Conservation (phyloP, 1,140 invertebrate species). For the Olivierus martensii region DNA sequence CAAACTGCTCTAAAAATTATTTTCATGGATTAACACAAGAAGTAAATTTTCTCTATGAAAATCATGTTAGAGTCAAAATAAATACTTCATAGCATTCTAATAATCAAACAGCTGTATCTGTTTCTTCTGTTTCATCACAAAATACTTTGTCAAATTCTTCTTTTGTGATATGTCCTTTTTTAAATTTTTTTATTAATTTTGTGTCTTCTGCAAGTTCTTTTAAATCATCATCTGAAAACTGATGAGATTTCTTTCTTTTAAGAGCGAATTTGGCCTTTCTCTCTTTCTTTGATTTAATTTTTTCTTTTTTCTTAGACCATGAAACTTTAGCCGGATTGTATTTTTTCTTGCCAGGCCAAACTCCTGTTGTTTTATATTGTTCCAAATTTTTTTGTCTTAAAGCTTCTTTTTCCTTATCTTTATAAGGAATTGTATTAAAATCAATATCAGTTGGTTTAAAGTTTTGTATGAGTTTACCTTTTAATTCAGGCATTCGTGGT, state of each 20-base stretch:
- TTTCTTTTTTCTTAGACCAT: conserved; percentile 35
- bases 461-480: conserved; percentile 45
- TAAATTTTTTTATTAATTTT: conserved; percentile 71
- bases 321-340: not conserved
- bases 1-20: too few relatives aligned
- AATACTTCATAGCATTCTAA: too few relatives aligned
- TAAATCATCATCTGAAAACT: conserved; percentile 57
- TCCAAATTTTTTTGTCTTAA: conserved; percentile 54
- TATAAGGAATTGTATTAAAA: conserved; percentile 54
- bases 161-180: conserved; percentile 42
- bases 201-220: conserved; percentile 69
- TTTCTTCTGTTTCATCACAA: too few relatives aligned
- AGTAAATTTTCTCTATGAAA: too few relatives aligned
- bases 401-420: conserved; percentile 60
- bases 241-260: conserved; percentile 28
- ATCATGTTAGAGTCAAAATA: too few relatives aligned
- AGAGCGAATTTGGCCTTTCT: conserved; percentile 27
- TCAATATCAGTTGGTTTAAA: conserved; percentile 55
- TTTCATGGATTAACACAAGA: too few relatives aligned
- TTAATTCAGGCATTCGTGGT: conserved; percentile 90
- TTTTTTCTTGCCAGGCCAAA: not conserved
- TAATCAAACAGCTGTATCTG: too few relatives aligned
- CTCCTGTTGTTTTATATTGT: conserved; percentile 53
- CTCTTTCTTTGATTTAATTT: conserved; percentile 36
- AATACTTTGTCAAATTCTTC: not conserved